A percentile compares a stretch with the other conserved stretches of the same genome.
phyloP scores from a whole-genome alignment of 53 echinoderm and acorn worm genomes.

The Pentamera pediparva region DNA sequence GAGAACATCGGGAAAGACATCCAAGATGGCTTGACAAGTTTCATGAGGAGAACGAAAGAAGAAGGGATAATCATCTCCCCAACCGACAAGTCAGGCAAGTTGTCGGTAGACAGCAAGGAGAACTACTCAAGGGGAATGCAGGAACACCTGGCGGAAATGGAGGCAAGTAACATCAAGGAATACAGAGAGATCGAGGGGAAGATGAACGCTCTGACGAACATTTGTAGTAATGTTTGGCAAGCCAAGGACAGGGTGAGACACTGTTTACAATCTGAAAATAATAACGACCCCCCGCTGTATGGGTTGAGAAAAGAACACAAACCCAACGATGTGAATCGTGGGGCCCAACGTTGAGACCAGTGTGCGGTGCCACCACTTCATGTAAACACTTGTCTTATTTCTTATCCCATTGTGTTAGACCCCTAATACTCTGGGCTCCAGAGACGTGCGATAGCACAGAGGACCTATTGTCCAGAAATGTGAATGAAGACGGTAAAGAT shows the following conservation, averaged over 20 bases:
- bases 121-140: background rate
- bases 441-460: constrained; percentile 28
- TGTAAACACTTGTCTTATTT: constrained; percentile 25
- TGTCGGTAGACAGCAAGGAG: background rate
- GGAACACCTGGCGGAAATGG: background rate
- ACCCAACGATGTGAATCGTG: background rate
- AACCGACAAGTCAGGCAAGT: background rate
- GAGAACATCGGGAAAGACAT: constrained; percentile 1
- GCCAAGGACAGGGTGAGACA: constrained; percentile 28
- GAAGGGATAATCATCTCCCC: background rate
- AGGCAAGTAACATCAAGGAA: background rate
- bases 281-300: constrained; percentile 26
- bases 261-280: background rate
- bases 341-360: constrained; percentile 22
- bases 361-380: constrained; percentile 24
- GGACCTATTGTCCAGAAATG: constrained; percentile 7
- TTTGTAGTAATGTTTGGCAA: constrained; percentile 8
- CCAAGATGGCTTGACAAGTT: background rate
- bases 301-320: constrained; percentile 37
- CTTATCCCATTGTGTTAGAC: constrained; percentile 8
- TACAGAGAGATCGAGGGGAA: constrained; percentile 12
- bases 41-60: background rate
- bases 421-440: background rate
- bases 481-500: background rate
- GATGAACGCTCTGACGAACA: background rate